Percentiles rank a stretch among this genome's conserved stretches.
Evolutionary conservation across 64 coral and sea anemone species (phyloP).

Genomic region (Orbicella faveolata): DNA sequence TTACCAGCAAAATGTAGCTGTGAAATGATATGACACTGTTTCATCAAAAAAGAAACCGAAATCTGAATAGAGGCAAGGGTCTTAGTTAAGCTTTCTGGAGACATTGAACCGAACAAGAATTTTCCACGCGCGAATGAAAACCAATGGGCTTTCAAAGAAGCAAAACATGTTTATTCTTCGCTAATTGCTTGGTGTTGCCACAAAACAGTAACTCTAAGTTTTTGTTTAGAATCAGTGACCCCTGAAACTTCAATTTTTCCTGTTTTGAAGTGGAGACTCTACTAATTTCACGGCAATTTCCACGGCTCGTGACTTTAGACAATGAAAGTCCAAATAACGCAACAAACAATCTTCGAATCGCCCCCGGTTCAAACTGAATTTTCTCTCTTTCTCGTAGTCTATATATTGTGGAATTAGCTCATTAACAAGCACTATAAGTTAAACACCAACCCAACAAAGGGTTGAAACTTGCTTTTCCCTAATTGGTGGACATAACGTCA

Average conservation of each 20-base stretch:
- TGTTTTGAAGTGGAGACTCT: slow-evolving; percentile 9
- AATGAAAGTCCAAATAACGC: neutral
- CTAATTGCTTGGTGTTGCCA: neutral
- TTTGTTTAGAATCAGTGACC: neutral
- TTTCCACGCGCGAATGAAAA: neutral
- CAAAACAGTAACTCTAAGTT: neutral
- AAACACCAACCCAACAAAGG: neutral
- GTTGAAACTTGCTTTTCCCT: slow-evolving; percentile 21
- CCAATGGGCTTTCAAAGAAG: neutral
- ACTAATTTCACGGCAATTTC: slow-evolving; percentile 8
- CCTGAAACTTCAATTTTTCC: neutral
- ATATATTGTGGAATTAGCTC: neutral
- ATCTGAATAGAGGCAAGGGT: too few species aligned
- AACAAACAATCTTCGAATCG: neutral
- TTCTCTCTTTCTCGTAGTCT: neutral
- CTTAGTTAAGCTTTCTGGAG: too few species aligned
- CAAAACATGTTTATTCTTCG: neutral
- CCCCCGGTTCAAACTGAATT: too few species aligned
- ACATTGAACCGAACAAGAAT: too few species aligned
- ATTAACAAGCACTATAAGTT: neutral
- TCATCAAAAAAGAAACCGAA: too few species aligned
- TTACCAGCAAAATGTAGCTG: too few species aligned
- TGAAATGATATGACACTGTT: too few species aligned
- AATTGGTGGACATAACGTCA: slow-evolving; percentile 19
- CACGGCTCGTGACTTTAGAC: slow-evolving; percentile 24